Conservation (phyloP, 2,113 vertebrate genomes). For the Crypturellus undulatus region DNA sequence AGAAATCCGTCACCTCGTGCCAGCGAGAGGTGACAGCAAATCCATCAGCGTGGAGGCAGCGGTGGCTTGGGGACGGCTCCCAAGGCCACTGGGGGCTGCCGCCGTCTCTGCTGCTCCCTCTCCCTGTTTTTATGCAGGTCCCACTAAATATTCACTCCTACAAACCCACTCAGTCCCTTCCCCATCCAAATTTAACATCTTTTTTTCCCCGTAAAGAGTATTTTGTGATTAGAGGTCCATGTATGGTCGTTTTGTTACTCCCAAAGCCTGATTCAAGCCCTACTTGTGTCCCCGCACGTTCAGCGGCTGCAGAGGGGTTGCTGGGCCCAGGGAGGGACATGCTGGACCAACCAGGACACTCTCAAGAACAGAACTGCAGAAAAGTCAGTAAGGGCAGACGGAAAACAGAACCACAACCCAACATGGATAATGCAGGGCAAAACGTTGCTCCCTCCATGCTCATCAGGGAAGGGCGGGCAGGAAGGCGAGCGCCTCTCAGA, state of each 20-base stretch:
- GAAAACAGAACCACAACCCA: too few relatives aligned
- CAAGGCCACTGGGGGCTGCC: constrained; percentile 65
- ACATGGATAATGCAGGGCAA: too few relatives aligned
- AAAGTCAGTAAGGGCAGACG: neutral
- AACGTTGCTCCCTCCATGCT: too few relatives aligned
- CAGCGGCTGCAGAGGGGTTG: neutral
- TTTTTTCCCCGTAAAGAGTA: neutral
- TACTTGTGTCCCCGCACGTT: neutral
- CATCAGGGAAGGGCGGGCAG: too few relatives aligned
- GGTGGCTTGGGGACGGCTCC: constrained; percentile 48
- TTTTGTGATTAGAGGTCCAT: neutral
- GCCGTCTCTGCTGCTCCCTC: neutral
- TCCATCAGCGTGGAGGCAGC: constrained; percentile 72
- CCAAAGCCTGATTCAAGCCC: neutral
- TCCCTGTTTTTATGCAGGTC: neutral
- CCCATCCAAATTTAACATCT: neutral
- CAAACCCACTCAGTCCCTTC: neutral
- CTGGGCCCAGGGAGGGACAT: neutral
- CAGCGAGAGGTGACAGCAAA: constrained; percentile 73
- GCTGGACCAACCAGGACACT: neutral
- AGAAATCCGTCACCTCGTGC: constrained; percentile 73
- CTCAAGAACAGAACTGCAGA: neutral
- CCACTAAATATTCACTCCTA: constrained; percentile 19
- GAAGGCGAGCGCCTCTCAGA: too few relatives aligned
- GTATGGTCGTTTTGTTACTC: neutral